Conservation (phyloP, 2,797 vertebrate species). For the Premnoplex brunnescens region DNA sequence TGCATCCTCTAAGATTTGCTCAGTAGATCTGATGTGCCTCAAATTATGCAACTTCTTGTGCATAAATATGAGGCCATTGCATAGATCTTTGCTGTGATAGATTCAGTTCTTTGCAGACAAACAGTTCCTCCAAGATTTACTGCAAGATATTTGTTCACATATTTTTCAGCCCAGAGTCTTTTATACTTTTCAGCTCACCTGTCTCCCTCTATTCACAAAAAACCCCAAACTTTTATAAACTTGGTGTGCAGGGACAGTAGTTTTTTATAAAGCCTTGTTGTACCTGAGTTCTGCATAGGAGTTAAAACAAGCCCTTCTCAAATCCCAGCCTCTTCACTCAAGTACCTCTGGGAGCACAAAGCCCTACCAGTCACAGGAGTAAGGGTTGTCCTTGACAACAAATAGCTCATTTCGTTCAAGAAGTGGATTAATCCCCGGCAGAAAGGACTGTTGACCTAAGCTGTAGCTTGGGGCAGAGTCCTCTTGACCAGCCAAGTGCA, state of each 20-base stretch:
- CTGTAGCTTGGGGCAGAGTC: background rate
- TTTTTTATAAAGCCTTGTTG: background rate
- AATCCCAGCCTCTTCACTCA: background rate
- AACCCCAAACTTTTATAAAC: background rate
- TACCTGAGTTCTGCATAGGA: background rate
- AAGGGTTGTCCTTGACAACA: background rate
- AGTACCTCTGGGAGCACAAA: background rate
- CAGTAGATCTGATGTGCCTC: background rate
- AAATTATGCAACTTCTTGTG: background rate
- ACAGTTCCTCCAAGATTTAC: background rate
- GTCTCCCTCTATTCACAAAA: background rate
- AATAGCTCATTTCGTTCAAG: background rate
- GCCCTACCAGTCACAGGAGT: background rate
- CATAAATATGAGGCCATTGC: background rate
- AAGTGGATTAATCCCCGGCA: background rate
- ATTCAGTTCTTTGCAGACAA: background rate
- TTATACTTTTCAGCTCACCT: background rate
- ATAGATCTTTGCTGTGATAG: background rate
- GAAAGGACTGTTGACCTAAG: background rate
- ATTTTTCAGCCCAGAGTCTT: background rate
- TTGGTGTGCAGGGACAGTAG: background rate
- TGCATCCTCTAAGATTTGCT: background rate
- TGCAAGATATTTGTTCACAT: background rate
- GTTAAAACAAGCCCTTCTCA: rapidly evolving
- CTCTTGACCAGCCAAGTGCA: background rate